Evolutionary conservation across 2,797 vertebrate species (phyloP).

Genomic region (Ciconia nigra): DNA sequence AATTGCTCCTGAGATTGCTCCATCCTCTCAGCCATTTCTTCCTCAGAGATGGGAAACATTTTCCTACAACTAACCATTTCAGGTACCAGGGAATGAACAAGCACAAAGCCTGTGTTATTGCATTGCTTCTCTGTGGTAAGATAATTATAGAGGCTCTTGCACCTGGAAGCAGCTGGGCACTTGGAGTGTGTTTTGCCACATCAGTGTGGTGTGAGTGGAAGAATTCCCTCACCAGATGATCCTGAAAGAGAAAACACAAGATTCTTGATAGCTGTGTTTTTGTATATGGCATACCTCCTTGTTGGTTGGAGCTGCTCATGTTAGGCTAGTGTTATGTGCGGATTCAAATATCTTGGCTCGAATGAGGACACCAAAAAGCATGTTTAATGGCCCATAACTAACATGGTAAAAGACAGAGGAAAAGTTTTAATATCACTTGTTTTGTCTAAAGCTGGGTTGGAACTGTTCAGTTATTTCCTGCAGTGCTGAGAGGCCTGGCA

Average conservation of each 20-base stretch:
- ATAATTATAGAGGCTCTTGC: not conserved
- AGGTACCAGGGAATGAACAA: not conserved
- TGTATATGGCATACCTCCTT: not conserved
- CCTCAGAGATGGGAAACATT: not conserved
- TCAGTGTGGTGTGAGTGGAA: not conserved
- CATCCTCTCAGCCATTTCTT: not conserved
- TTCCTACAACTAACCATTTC: not conserved
- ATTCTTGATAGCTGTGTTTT: not conserved
- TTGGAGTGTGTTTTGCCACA: not conserved
- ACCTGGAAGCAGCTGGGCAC: not conserved
- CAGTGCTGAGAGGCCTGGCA: not conserved
- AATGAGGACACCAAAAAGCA: not conserved
- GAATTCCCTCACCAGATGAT: not conserved
- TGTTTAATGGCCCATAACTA: not conserved
- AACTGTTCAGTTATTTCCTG: constrained; percentile 3
- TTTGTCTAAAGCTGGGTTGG: constrained; percentile 18
- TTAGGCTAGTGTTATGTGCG: not conserved
- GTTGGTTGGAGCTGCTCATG: not conserved
- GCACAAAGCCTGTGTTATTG: not conserved
- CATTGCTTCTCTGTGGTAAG: not conserved
- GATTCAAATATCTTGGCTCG: not conserved
- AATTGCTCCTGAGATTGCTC: not conserved
- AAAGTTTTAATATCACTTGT: not conserved
- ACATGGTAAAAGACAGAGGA: not conserved
- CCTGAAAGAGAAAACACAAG: not conserved